Conservation (phyloP, 1,140 invertebrate species). For the Triops longicaudatus region DNA sequence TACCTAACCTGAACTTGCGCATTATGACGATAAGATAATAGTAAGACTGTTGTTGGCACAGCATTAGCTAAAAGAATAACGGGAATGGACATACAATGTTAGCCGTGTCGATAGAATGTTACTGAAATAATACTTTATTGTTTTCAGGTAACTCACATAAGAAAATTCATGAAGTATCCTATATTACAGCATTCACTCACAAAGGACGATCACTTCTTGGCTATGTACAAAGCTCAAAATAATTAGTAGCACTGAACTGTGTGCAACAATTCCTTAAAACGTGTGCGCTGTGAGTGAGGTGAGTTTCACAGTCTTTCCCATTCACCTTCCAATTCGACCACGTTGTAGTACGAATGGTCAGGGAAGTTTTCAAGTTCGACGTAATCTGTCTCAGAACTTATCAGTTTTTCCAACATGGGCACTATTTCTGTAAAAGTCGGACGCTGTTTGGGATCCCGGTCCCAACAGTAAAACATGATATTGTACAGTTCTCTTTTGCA, state of each 20-base stretch:
- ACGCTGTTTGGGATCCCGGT: conserved; percentile 62
- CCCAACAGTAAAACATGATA: conserved; percentile 91
- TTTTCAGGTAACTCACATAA: neutral
- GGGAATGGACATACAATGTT: too few species aligned
- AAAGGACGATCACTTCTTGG: neutral
- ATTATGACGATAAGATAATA: too few species aligned
- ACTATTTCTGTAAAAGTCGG: conserved; percentile 73
- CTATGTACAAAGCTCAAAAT: neutral
- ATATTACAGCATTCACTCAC: neutral
- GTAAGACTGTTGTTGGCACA: too few species aligned
- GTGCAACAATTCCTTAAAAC: neutral
- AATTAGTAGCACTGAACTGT: neutral
- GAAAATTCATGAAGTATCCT: neutral
- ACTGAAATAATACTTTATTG: conserved; percentile 13
- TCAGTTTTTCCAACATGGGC: conserved; percentile 63
- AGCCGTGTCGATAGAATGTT: neutral
- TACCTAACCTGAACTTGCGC: too few species aligned
- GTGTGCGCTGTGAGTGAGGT: neutral
- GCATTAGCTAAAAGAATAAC: too few species aligned
- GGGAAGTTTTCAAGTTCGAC: conserved; percentile 86
- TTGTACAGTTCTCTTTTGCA: conserved; percentile 81
- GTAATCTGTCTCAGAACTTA: conserved; percentile 83
- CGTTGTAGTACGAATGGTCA: conserved; percentile 89
- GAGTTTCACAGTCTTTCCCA: neutral
- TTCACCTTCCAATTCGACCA: conserved; percentile 42